These are phyloP conservation scores for Diplosoma virens DNA, from an alignment of 23 tunicate genomes.

Conservation along the genomic window DNA sequence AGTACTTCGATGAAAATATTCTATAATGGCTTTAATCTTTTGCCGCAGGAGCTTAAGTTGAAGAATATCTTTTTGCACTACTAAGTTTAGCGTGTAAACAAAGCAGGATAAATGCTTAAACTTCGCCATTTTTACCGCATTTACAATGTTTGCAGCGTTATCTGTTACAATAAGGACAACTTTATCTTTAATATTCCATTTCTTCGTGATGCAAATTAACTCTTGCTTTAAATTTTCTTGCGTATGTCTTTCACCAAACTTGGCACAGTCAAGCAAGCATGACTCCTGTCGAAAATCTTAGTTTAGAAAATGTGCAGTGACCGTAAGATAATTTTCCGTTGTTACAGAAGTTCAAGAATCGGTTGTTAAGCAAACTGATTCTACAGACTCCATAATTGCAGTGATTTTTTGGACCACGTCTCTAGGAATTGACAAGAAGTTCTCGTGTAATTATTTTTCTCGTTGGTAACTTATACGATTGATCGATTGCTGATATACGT, in stretches of 20 bases:
- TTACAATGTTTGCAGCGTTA: neutral
- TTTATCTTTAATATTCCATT: constrained; percentile 1
- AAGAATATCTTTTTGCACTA: neutral
- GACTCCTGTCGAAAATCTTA: neutral
- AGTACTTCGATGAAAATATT: neutral
- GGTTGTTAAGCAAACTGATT: too few relatives aligned
- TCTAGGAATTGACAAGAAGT: too few relatives aligned
- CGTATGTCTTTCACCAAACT: constrained; percentile 7
- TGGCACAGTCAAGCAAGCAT: neutral
- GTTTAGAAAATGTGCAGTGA: neutral
- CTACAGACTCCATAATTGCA: too few relatives aligned
- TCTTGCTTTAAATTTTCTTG: neutral
- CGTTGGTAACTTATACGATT: too few relatives aligned
- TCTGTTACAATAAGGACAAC: constrained; percentile 1
- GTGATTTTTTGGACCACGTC: too few relatives aligned
- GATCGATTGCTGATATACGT: too few relatives aligned
- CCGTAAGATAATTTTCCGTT: too few relatives aligned
- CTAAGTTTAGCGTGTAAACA: neutral
- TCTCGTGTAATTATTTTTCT: too few relatives aligned
- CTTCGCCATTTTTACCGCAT: neutral
- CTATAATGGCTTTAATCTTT: neutral
- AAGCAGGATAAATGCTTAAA: constrained; percentile 3
- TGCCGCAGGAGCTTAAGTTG: neutral
- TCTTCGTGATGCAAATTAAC: too few relatives aligned
- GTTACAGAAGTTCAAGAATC: too few relatives aligned